These are phyloP conservation scores for Cassiopea andromeda DNA, from an alignment of 30 jellyfish, hydroid and myxozoan genomes.

Conservation along the genomic window DNA sequence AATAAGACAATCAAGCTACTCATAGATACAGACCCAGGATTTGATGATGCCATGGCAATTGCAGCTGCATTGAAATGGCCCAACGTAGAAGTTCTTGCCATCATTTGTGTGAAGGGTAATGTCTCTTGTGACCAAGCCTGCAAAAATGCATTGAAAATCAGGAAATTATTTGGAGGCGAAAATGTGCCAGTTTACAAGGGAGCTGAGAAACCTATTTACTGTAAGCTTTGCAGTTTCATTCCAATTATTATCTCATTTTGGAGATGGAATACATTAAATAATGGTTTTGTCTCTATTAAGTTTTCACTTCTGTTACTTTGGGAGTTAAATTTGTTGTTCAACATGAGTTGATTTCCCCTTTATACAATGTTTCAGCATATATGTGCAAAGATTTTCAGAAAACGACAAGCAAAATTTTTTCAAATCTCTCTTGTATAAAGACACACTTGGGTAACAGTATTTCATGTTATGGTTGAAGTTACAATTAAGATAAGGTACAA, in stretches of 20 bases:
- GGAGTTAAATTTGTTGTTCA: too few relatives aligned
- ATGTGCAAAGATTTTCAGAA: too few relatives aligned
- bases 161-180: constrained; percentile 71
- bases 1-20: constrained; percentile 61
- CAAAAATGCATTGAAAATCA: constrained; percentile 74
- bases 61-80: constrained; percentile 81
- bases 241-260: too few relatives aligned
- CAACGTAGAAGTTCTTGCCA: constrained; percentile 80
- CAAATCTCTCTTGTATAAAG: too few relatives aligned
- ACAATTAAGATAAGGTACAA: too few relatives aligned
- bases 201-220: constrained; percentile 72
- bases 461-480: too few relatives aligned
- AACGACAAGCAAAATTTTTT: too few relatives aligned
- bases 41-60: constrained; percentile 95
- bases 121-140: constrained; percentile 78
- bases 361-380: too few relatives aligned
- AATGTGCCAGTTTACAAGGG: constrained; percentile 93
- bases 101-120: constrained; percentile 82
- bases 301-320: too few relatives aligned
- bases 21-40: constrained; percentile 95
- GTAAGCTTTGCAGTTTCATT: constrained; percentile 13
- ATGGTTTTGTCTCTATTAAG: too few relatives aligned
- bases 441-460: too few relatives aligned
- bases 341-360: too few relatives aligned
- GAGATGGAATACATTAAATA: background rate